phyloP scores from a whole-genome alignment of 2,888 invertebrate species.

The Nemurella pictetii region DNA sequence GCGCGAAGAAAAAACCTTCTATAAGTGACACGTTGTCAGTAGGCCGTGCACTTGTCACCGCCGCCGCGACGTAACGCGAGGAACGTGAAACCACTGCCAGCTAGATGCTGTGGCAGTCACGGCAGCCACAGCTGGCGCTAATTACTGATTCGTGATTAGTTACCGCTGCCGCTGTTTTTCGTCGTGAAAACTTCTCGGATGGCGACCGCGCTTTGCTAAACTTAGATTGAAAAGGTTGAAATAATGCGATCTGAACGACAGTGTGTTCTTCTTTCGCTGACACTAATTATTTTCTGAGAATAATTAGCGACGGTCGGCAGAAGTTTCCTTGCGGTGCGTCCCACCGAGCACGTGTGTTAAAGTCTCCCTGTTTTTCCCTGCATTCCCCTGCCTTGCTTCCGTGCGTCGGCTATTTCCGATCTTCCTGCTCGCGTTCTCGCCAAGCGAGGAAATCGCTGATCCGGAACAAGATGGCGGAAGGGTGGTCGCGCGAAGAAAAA shows the following conservation, averaged over 20 bases:
- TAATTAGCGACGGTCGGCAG: neutral
- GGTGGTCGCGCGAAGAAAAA: neutral
- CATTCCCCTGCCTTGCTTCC: neutral
- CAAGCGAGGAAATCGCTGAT: neutral
- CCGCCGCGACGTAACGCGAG: neutral
- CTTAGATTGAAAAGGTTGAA: slow-evolving; percentile 5
- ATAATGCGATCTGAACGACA: neutral
- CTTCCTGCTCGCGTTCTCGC: neutral
- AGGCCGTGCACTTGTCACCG: neutral
- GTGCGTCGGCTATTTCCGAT: neutral
- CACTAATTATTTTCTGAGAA: neutral
- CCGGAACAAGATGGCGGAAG: neutral
- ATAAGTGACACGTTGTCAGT: neutral
- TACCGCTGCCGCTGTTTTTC: neutral
- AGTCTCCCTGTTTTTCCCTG: too few species aligned
- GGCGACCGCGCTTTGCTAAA: neutral
- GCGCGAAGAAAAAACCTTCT: neutral
- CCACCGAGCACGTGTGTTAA: too few species aligned
- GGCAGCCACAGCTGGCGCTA: neutral
- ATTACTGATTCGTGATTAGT: too few species aligned
- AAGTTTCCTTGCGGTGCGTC: too few species aligned
- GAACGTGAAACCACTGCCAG: neutral
- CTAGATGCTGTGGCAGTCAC: neutral
- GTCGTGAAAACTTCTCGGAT: neutral
- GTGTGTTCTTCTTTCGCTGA: neutral